phyloP scores from a whole-genome alignment of 1,140 invertebrate species.

The Lepidurus couesii region DNA sequence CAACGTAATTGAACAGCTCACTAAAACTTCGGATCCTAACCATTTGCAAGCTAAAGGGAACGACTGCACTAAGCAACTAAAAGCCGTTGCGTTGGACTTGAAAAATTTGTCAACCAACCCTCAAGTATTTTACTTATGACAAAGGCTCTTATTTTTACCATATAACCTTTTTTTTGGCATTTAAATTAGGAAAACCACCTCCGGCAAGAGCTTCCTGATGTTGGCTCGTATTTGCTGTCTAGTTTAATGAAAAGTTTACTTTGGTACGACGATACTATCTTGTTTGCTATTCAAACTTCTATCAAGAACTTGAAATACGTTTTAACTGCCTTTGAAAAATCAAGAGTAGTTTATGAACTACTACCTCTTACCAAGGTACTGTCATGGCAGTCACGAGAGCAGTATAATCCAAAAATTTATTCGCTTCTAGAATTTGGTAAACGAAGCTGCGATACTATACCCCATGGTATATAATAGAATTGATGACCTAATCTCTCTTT shows the following conservation, averaged over 20 bases:
- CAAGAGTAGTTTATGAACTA: neutral
- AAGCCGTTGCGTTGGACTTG: neutral
- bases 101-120: neutral
- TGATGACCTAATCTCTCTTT: neutral
- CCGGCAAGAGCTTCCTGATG: neutral
- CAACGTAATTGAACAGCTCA: neutral
- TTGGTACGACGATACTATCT: neutral
- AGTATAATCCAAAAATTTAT: neutral
- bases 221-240: neutral
- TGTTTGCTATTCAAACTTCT: neutral
- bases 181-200: neutral
- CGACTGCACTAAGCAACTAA: neutral
- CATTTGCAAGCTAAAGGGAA: neutral
- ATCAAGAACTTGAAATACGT: neutral
- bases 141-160: neutral
- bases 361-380: neutral
- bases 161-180: neutral
- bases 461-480: neutral
- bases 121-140: neutral
- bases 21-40: neutral
- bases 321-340: neutral
- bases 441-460: neutral
- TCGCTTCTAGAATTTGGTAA: neutral
- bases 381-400: too few species aligned
- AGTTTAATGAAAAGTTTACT: slow-evolving; percentile 5